Percentiles rank a stretch among this genome's conserved stretches.
These are phyloP conservation scores for Python bivittatus DNA, from an alignment of 2,113 vertebrate species.

Conservation along the genomic window DNA sequence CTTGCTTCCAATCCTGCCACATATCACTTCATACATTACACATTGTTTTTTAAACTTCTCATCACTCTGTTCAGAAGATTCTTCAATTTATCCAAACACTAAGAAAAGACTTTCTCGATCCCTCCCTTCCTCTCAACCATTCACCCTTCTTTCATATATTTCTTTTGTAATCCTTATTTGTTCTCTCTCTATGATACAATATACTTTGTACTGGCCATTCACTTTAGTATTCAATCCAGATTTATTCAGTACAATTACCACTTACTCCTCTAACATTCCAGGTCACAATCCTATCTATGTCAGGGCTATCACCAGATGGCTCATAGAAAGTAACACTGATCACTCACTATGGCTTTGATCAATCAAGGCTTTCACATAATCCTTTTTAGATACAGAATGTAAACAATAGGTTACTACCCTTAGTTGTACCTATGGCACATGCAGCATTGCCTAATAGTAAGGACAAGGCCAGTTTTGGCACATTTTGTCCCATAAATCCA, in stretches of 20 bases:
- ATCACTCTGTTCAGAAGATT: neutral
- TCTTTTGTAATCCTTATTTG: neutral
- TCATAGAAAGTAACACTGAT: neutral
- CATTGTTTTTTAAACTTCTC: neutral
- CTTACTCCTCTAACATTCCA: neutral
- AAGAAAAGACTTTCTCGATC: neutral
- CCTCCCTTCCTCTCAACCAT: neutral
- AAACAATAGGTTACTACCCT: neutral
- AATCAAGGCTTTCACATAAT: neutral
- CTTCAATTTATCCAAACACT: neutral
- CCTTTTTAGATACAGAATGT: neutral
- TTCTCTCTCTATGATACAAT: neutral
- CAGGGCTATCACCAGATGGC: neutral
- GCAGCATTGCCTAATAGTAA: neutral
- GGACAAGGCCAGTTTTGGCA: neutral
- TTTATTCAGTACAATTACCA: neutral
- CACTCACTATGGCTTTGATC: neutral
- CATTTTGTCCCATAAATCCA: neutral
- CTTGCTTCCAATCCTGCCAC: neutral
- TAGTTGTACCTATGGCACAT: neutral
- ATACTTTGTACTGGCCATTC: neutral
- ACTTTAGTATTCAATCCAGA: neutral
- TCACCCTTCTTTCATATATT: neutral
- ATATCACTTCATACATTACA: neutral
- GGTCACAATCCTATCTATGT: neutral